phyloP scores from a whole-genome alignment of 2,888 invertebrate species.

The Baronia brevicornis region DNA sequence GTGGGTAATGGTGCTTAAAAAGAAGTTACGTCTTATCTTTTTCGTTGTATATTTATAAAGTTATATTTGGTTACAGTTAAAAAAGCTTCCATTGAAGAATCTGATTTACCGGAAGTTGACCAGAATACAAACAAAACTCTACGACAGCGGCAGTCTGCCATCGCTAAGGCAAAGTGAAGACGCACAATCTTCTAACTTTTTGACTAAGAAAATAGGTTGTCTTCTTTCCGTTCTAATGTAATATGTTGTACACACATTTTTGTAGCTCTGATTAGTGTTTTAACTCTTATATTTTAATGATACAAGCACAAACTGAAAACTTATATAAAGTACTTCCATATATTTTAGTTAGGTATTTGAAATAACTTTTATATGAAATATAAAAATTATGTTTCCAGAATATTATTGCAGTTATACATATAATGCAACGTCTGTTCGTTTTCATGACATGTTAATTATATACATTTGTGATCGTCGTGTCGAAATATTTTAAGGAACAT shows the following conservation, averaged over 20 bases:
- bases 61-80: slow-evolving; percentile 70
- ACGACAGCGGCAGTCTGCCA: slow-evolving; percentile 74
- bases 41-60: slow-evolving; percentile 6
- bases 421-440: slow-evolving; percentile 18
- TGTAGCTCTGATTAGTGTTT: no score
- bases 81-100: slow-evolving; percentile 82
- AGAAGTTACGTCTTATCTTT: no score
- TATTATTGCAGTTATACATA: slow-evolving; percentile 4
- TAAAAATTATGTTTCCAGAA: slow-evolving; percentile 4
- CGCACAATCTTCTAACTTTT: slow-evolving; percentile 13
- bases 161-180: slow-evolving; percentile 75
- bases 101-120: slow-evolving; percentile 94
- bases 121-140: slow-evolving; percentile 89
- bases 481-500: slow-evolving; percentile 27
- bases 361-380: slow-evolving; percentile 5
- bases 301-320: slow-evolving; percentile 31
- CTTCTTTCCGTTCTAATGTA: slow-evolving; percentile 43
- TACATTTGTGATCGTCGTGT: slow-evolving; percentile 21
- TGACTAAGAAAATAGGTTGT: slow-evolving; percentile 36
- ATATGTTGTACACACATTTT: slow-evolving; percentile 29
- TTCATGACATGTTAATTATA: slow-evolving; percentile 22
- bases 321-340: slow-evolving; percentile 13
- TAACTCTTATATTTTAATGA: slow-evolving; percentile 21
- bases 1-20: no score
- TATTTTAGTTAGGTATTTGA: slow-evolving; percentile 9